These are phyloP conservation scores for Zygogramma bicolorata DNA, from an alignment of 2,888 invertebrate genomes.

Conservation along the genomic window DNA sequence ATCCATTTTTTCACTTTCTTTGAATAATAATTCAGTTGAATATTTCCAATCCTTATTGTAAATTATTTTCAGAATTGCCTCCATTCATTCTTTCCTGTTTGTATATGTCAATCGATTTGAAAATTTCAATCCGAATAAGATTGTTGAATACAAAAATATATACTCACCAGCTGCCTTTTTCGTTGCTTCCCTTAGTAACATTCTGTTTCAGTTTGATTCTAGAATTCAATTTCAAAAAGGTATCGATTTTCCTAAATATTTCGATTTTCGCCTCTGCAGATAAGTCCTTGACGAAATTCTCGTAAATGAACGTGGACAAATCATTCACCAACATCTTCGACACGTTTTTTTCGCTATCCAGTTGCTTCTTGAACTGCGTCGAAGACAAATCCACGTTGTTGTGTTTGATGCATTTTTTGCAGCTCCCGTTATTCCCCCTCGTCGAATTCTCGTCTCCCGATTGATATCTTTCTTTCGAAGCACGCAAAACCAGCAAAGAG, in stretches of 20 bases:
- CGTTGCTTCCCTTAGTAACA: background rate
- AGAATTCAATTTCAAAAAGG: conserved; percentile 9
- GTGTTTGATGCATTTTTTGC: conserved; percentile 1
- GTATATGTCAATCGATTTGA: too few relatives aligned
- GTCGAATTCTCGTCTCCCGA: background rate
- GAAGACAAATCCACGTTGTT: conserved; percentile 13
- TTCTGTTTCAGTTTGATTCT: background rate
- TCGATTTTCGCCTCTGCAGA: conserved; percentile 17
- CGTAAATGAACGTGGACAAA: conserved; percentile 38
- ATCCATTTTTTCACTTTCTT: too few relatives aligned
- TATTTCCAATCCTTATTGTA: too few relatives aligned
- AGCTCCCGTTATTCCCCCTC: background rate
- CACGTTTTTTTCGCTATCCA: conserved; percentile 1
- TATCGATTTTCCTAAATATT: conserved; percentile 19
- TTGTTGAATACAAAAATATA: background rate
- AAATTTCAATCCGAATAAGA: background rate
- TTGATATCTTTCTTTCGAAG: background rate
- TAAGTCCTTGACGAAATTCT: conserved; percentile 28
- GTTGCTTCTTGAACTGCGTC: conserved; percentile 21
- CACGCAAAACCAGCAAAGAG: conserved; percentile 31
- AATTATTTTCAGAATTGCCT: too few relatives aligned
- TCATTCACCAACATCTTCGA: conserved; percentile 33
- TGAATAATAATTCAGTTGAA: too few relatives aligned
- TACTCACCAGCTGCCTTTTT: conserved; percentile 25
- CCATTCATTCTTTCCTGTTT: too few relatives aligned